Evolutionary conservation across 2,888 invertebrate genomes (phyloP), one percentile per base, ranked within the genome.

Genomic region (Frankliniella fusca): DNA sequence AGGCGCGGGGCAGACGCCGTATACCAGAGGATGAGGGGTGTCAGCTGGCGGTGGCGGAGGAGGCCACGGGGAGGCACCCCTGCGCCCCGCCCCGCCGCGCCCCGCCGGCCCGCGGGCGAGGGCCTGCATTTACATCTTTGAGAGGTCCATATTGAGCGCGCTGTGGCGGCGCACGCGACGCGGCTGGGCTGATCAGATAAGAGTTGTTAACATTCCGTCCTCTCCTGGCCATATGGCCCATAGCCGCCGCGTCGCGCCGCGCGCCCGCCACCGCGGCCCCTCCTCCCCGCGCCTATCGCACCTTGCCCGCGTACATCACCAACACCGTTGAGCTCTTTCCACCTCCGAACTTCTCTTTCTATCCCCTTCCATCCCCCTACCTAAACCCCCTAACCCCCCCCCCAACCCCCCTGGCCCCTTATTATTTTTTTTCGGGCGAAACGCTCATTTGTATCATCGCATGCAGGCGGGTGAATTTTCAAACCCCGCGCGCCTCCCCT

Each of bases 171-270:
- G 70, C 70, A 76, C 70, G 70, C 70, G 70, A 76, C 70, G 70
- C 70, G 23, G 54, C 18, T 23, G 23, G 23, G 70, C 27, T 27
- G 23, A 76, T 76, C 70, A 76, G 70, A 76, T 76, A 76, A 76
- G 70, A 76, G 70, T 27, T 76, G 70, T 76, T 76, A 76, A 76
- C 70, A 76, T 76, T 76, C 70, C 70, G 70, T 12, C n/a, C 70
- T 23, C 12, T 12, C 27, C 11, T 27, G 11, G 27, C 70, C 70
- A 76, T 76, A 76, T 76, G 70, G 70, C 70, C 70, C 70, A n/a
- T n/a, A 0, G 54, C 23, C 27, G 70, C 54, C 15, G 61, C 70
- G 23, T 7, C n/a, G 70, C 70, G 65, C 65, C 20, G 65, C n/a
- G n/a, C n/a, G 8, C n/a, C n/a, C n/a, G n/a, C n/a, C n/a, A n/a